phyloP scores from a whole-genome alignment of 2,113 vertebrate species.

The Puffinus mauretanicus region DNA sequence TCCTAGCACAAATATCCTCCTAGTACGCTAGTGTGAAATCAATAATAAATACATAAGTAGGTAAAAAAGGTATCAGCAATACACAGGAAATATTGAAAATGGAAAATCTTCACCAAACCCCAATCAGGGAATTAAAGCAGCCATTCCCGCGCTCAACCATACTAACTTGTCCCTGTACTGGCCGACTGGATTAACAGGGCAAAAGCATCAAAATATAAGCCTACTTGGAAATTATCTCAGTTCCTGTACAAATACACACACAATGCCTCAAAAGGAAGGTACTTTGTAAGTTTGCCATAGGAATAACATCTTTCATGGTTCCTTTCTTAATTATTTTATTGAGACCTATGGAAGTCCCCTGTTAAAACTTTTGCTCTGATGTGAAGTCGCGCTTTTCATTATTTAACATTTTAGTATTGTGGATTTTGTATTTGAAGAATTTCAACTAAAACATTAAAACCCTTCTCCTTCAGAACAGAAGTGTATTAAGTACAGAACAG shows the following conservation, averaged over 20 bases:
- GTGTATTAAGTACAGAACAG: not conserved
- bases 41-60: not conserved
- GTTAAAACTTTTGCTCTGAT: constrained; percentile 15
- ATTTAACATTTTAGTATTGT: not conserved
- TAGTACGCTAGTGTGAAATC: not conserved
- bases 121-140: not conserved
- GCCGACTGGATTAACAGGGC: not conserved
- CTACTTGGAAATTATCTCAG: not conserved
- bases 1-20: not conserved
- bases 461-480: not conserved
- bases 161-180: not conserved
- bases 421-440: constrained; percentile 17
- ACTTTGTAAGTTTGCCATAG: not conserved
- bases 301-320: not conserved
- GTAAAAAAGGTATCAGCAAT: not conserved
- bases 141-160: not conserved
- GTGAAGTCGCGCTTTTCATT: not conserved
- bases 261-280: not conserved
- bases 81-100: not conserved
- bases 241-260: not conserved
- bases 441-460: constrained; percentile 9
- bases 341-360: not conserved
- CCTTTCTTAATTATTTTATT: not conserved
- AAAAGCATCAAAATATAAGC: not conserved
- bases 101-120: not conserved